Evolutionary conservation across 2,888 invertebrate species (phyloP), one percentile per base, ranked within the genome.

Genomic region (Patella pellucida): DNA sequence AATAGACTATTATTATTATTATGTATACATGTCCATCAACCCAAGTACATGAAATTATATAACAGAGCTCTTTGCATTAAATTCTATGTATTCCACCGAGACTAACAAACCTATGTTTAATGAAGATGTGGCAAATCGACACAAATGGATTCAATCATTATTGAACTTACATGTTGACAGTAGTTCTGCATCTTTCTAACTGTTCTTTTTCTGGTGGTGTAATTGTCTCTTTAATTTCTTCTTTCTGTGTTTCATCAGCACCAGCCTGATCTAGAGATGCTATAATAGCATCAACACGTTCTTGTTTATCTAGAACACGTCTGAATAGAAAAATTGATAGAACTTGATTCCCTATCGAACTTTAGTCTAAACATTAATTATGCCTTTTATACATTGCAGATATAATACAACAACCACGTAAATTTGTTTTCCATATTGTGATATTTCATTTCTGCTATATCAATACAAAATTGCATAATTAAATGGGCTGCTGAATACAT

Each of bases 151-250:
- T 41, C 41, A 41, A 41, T 41, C 41, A 41, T 41, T 41, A 7
- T 41, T 41, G 27, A 31, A 74, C 79, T 81, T 84, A 89, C 90
- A 95, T 95, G 83, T 95, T 95, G 69, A 96, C 94, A 52, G 94
- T 93, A 71, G 92, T 93, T 88, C 95, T 95, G 0, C 96, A 94
- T 85, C 94, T 94, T 71, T 94, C 93, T 0, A 97, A 92, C 51
- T 95, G 93, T 76, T 94, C 93, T 74, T 94, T 93, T 89, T 97
- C 97, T 0, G 96, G 95, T 0, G 96, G 96, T 0, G 97, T 96
- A 76, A 97, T 93, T 85, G 96, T 95, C 89, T 96, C 96, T 87
- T 95, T 94, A 78, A 96, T 94, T 91, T 97, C 97, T 76, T 94
- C 93, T 77, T 96, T 93, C 90, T 96, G 95, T 84, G 95, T 94